Conservation (phyloP, 2,888 invertebrate genomes). For the Meteorus colon region DNA sequence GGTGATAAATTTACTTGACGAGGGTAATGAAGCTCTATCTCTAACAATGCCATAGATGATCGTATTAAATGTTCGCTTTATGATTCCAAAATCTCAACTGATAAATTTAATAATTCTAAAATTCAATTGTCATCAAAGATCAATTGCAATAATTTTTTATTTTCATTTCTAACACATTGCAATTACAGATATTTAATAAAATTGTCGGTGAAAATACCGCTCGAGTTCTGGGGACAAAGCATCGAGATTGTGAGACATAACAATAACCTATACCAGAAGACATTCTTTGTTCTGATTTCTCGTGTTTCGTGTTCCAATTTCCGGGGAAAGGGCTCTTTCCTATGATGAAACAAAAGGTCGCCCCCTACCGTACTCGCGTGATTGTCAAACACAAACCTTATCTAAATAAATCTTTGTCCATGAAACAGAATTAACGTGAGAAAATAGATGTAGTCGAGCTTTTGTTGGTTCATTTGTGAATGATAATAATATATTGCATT, state of each 20-base stretch:
- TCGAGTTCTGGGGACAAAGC: not conserved
- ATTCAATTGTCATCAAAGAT: not conserved
- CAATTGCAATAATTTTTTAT: not conserved
- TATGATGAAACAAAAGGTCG: slow-evolving; percentile 6
- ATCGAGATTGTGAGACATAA: not conserved
- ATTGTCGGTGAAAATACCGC: not conserved
- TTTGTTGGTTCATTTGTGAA: too few species aligned
- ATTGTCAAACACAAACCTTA: slow-evolving; percentile 12
- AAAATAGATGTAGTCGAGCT: too few species aligned
- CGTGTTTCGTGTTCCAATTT: slow-evolving; percentile 20
- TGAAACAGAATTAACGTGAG: not conserved
- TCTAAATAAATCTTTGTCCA: not conserved
- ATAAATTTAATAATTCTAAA: not conserved
- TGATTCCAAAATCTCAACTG: not conserved
- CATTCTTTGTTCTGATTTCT: slow-evolving; percentile 19
- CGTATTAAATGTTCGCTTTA: not conserved
- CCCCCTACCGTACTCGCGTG: not conserved
- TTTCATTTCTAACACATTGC: too few species aligned
- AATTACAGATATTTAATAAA: slow-evolving; percentile 2
- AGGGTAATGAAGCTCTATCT: not conserved
- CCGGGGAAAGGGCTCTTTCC: not conserved
- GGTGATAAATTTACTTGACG: not conserved
- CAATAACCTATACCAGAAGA: slow-evolving; percentile 14
- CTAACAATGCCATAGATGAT: not conserved
- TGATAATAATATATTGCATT: not conserved